A percentile compares a stretch with the other conserved stretches of the same genome.
These are phyloP conservation scores for Ficedula albicollis DNA, from an alignment of 2,797 vertebrate genomes.

Conservation along the genomic window DNA sequence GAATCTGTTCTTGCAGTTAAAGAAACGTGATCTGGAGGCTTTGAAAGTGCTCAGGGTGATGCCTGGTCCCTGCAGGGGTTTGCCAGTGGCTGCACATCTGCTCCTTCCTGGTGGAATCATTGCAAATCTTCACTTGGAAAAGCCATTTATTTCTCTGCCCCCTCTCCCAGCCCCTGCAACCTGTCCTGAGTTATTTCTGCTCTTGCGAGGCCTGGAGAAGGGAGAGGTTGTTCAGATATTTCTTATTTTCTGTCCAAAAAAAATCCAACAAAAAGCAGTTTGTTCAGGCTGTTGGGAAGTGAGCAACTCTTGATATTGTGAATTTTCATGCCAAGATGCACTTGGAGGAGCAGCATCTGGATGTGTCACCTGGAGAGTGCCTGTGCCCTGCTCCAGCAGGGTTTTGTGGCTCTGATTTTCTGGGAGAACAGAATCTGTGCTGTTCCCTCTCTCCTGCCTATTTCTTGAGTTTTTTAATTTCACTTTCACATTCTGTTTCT, in stretches of 20 bases:
- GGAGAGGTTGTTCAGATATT: not conserved
- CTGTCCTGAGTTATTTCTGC: not conserved
- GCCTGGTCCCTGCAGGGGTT: not conserved
- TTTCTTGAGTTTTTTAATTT: not conserved
- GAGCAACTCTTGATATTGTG: rapidly evolving
- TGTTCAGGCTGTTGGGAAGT: not conserved
- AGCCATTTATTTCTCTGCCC: not conserved
- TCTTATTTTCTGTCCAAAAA: not conserved
- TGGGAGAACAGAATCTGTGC: not conserved
- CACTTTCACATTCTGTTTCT: not conserved
- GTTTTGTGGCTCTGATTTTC: too few relatives aligned
- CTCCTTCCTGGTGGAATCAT: not conserved
- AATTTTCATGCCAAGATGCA: not conserved
- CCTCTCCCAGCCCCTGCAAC: not conserved
- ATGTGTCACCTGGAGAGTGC: not conserved
- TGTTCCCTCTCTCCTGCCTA: not conserved
- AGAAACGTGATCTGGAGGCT: not conserved
- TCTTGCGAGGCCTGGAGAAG: not conserved
- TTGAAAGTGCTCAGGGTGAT: not conserved
- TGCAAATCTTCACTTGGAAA: not conserved
- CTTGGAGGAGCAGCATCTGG: not conserved
- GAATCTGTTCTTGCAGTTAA: constrained; percentile 5
- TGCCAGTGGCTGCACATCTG: not conserved
- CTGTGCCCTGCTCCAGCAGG: not conserved
- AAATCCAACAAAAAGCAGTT: rapidly evolving